phyloP scores from a whole-genome alignment of 2,888 invertebrate genomes.

The Acrocyrtus sp. region DNA sequence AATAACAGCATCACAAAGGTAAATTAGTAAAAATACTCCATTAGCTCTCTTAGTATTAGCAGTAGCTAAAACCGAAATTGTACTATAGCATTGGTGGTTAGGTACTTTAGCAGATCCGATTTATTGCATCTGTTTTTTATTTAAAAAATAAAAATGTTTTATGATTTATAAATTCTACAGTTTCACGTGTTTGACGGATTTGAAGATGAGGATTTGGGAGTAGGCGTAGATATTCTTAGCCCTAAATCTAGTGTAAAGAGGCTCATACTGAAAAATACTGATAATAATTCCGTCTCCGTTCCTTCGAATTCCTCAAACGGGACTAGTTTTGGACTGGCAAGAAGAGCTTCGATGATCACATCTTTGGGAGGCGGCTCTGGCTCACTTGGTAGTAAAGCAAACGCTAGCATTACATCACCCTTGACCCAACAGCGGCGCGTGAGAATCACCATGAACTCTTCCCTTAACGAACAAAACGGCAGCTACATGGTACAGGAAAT shows the following conservation, averaged over 20 bases:
- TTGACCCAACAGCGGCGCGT: not conserved
- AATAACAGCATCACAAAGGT: constrained; percentile 49
- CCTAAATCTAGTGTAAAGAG: constrained; percentile 60
- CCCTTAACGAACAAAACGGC: constrained; percentile 8
- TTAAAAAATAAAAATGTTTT: too few relatives aligned
- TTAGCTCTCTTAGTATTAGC: not conserved
- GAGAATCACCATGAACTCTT: constrained; percentile 15
- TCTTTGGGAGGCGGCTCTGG: not conserved
- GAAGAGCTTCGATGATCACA: constrained; percentile 5
- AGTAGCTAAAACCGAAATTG: not conserved
- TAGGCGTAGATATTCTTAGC: constrained; percentile 58
- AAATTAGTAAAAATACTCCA: constrained; percentile 19
- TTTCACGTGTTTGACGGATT: constrained; percentile 88
- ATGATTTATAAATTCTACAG: too few relatives aligned
- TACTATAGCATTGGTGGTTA: too few relatives aligned
- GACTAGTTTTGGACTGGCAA: constrained; percentile 5
- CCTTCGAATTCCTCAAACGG: not conserved
- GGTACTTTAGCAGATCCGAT: too few relatives aligned
- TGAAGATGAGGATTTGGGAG: constrained; percentile 76
- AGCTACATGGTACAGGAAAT: not conserved
- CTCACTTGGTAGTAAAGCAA: not conserved
- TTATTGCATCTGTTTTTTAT: too few relatives aligned
- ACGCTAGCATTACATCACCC: too few relatives aligned
- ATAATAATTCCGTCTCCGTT: constrained; percentile 3
- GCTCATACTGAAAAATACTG: constrained; percentile 49